Evolutionary conservation across 2,797 vertebrate genomes (phyloP).

Genomic region (Rachycentron canadum): DNA sequence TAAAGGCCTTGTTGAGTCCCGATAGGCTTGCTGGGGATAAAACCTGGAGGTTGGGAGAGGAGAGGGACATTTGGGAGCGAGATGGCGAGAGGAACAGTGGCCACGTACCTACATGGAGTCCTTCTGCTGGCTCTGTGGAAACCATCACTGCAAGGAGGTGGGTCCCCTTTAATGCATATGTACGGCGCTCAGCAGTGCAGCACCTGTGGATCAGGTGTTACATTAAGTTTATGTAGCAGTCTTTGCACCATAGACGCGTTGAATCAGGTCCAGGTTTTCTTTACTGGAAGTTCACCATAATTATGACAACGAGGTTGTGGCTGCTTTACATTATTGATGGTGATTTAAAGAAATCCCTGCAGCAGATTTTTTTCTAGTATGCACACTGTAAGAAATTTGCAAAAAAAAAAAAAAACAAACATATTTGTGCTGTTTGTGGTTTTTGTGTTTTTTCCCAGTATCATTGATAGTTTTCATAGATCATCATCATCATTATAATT

Average conservation of each 20-base stretch:
- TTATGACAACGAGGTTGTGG: background rate
- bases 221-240: slow-evolving; percentile 2
- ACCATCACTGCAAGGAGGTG: slow-evolving; percentile 94
- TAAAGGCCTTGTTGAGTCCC: slow-evolving; percentile 85
- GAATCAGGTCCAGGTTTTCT: slow-evolving; percentile 3
- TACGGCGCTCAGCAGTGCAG: slow-evolving; percentile 26
- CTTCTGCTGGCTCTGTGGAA: slow-evolving; percentile 89
- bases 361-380: background rate
- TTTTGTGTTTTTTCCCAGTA: background rate
- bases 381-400: background rate
- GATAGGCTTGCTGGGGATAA: slow-evolving; percentile 93
- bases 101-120: slow-evolving; percentile 87
- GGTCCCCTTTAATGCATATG: slow-evolving; percentile 70
- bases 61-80: slow-evolving; percentile 91
- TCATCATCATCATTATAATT: background rate
- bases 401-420: background rate
- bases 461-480: background rate
- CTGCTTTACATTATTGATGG: slow-evolving; percentile 14
- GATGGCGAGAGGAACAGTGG: slow-evolving; percentile 91
- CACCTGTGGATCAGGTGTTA: slow-evolving; percentile 66
- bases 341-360: background rate
- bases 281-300: background rate
- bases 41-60: slow-evolving; percentile 87
- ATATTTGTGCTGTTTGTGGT: background rate
- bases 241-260: slow-evolving; percentile 20